A percentile compares a stretch with the other conserved stretches of the same genome.
phyloP scores from a whole-genome alignment of 2,797 vertebrate genomes.

The Taeniopygia guttata region DNA sequence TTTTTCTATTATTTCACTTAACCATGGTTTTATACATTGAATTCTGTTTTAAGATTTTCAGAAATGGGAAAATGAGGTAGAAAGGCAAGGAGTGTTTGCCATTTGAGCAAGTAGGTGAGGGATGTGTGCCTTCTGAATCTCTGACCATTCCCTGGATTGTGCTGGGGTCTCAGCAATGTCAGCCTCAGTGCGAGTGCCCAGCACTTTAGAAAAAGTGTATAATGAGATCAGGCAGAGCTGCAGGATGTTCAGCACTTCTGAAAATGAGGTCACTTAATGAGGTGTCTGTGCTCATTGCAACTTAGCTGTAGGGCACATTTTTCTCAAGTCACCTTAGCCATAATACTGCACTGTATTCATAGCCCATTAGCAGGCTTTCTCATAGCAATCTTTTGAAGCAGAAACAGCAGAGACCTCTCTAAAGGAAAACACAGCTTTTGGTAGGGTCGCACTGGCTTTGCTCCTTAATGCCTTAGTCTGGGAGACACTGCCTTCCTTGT shows the following conservation, averaged over 20 bases:
- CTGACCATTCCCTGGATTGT: background rate
- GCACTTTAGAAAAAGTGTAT: background rate
- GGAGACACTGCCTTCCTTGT: background rate
- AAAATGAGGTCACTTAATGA: constrained; percentile 69
- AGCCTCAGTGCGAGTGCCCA: background rate
- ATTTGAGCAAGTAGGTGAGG: background rate
- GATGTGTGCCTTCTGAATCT: background rate
- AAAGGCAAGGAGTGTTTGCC: background rate
- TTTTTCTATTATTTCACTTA: background rate
- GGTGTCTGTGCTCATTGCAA: constrained; percentile 30
- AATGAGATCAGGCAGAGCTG: constrained; percentile 40
- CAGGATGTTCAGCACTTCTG: constrained; percentile 42
- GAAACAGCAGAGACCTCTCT: background rate
- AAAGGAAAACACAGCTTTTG: background rate
- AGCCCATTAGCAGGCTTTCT: background rate
- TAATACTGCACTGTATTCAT: background rate
- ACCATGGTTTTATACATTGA: background rate
- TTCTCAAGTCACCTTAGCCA: constrained; percentile 47
- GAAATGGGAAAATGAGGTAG: background rate
- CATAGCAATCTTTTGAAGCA: background rate
- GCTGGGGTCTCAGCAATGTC: background rate
- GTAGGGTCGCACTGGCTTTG: background rate
- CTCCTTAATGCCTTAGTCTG: background rate
- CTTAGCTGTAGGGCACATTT: constrained; percentile 53
- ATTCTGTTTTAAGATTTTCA: background rate